Base-by-base conservation (phyloP, 2,797 vertebrate species). In the Falco cherrug region DNA sequence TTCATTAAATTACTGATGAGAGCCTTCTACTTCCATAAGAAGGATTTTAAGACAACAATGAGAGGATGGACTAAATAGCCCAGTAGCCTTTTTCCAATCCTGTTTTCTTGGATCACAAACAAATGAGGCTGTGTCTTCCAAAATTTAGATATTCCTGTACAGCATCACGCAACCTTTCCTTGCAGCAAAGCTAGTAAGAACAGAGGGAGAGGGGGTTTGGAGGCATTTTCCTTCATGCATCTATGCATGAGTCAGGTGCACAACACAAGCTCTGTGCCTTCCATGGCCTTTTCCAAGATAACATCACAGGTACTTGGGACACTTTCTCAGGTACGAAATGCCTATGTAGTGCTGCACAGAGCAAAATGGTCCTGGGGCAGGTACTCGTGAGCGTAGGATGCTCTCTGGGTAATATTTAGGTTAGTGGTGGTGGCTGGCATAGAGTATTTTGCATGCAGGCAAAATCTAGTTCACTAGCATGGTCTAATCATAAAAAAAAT, bases 331-430 rank as follows among this genome's bases (percentile, higher is more conserved):
- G 18, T 17, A 5, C 20, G 6, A 31, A 29, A 10, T 24, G 19
- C 43, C 57, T 43, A 0, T 26, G 68, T 10, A 87, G 41, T 2
- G 1, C 56, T 39, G 18, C 25, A 10, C 11, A 45, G 26, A 69
- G 47, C 17, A 50, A 41, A 70, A 35, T 16, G 9, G 61, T 47
- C 41, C 57, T 43, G 47, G 8, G 8, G 33, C 21, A 7, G 39
- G 43, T 15, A 12, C 48, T 64, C 4, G 0, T 1, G 35, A 41
- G 74, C 5, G 0, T n/a, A 6, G 17, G n/a, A 11, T 65, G 53
- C 51, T 50, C 37, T 53, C 31, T 37, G 56, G 22, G 29, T 45
- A 16, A 20, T 41, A 26, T 1, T 54, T 39, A 1, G 0, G 5
- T 68, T 37, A 33, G 14, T 9, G 33, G 26, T 8, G 18, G 19